phyloP scores from a whole-genome alignment of 2,113 vertebrate species.

The Myanophis thanlyinensis region DNA sequence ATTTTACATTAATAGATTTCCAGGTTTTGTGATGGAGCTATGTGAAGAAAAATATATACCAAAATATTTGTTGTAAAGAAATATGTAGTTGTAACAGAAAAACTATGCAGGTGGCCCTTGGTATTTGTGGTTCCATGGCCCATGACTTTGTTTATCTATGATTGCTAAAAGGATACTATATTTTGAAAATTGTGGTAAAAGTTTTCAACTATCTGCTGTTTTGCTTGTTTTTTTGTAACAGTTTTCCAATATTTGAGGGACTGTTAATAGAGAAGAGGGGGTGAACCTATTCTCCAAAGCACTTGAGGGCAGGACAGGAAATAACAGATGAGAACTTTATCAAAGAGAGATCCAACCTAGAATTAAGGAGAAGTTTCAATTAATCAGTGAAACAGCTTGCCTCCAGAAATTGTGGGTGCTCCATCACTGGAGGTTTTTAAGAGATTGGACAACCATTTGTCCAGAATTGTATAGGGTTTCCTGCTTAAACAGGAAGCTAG shows the following conservation, averaged over 20 bases:
- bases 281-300: neutral
- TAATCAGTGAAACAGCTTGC: neutral
- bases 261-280: neutral
- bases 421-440: neutral
- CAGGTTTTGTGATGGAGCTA: neutral
- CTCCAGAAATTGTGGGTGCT: neutral
- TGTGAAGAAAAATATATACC: neutral
- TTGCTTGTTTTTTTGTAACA: neutral
- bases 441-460: neutral
- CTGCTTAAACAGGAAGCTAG: neutral
- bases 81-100: neutral
- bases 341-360: neutral
- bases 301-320: neutral
- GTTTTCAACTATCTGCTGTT: neutral
- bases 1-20: neutral
- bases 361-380: neutral
- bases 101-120: neutral
- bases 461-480: neutral
- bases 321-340: neutral
- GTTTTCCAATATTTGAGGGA: neutral
- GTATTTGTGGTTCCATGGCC: neutral
- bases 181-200: neutral
- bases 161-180: neutral
- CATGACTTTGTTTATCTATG: neutral
- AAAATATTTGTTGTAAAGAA: neutral